A percentile compares a stretch with the other conserved stretches of the same genome.
Conservation (phyloP, 2,113 vertebrate genomes). For the Hiodon tergisus region DNA sequence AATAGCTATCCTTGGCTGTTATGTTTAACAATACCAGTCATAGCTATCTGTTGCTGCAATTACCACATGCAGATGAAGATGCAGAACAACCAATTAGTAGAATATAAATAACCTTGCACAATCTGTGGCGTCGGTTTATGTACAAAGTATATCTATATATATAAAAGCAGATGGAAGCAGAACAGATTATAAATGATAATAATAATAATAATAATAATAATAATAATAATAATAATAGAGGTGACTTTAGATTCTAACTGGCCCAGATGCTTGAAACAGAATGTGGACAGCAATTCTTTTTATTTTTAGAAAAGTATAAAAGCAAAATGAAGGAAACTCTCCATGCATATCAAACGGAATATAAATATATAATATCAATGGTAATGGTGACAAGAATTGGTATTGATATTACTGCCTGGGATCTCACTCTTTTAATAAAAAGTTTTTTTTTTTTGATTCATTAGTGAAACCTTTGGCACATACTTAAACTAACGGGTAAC, state of each 20-base stretch:
- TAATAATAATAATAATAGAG: background rate
- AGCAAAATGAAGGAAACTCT: slow-evolving; percentile 26
- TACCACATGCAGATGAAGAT: slow-evolving; percentile 53
- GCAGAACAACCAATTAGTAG: slow-evolving; percentile 24
- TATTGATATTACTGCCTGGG: background rate
- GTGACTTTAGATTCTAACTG: background rate
- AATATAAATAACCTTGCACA: slow-evolving; percentile 16
- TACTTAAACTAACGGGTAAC: background rate
- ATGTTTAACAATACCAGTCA: slow-evolving; percentile 1
- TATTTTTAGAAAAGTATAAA: slow-evolving; percentile 23
- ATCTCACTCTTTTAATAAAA: slow-evolving; percentile 4
- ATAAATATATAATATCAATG: background rate
- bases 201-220: background rate
- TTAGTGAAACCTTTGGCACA: slow-evolving; percentile 36
- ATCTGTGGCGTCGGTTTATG: background rate
- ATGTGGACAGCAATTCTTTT: slow-evolving; percentile 16
- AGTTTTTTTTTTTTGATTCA: slow-evolving; percentile 18
- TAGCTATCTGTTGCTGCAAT: slow-evolving; percentile 40
- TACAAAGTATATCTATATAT: background rate
- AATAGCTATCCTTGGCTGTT: no score
- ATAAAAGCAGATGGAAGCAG: no score
- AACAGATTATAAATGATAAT: no score
- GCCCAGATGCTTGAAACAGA: background rate
- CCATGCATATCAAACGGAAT: slow-evolving; percentile 38
- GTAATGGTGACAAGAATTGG: no score